Conservation (phyloP, 2,797 vertebrate genomes). For the Salarias fasciatus region DNA sequence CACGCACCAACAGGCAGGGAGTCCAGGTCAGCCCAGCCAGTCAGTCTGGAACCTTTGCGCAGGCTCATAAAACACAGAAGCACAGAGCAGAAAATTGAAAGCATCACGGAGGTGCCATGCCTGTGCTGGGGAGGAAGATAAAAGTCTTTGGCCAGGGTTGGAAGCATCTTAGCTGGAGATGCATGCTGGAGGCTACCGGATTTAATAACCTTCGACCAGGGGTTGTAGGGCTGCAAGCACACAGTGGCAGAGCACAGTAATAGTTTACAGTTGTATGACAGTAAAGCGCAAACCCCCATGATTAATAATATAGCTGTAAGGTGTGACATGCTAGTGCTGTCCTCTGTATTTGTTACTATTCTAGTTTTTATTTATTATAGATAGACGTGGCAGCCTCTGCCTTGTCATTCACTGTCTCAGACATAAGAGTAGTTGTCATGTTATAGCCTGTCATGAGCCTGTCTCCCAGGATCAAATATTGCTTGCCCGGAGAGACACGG, state of each 20-base stretch:
- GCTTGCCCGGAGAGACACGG: conserved; percentile 56
- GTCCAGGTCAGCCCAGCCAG: conserved; percentile 74
- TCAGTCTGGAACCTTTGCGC: conserved; percentile 78
- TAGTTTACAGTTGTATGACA: conserved; percentile 79
- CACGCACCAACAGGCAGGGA: conserved; percentile 59
- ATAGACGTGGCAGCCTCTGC: conserved; percentile 52
- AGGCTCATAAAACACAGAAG: conserved; percentile 84
- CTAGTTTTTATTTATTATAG: conserved; percentile 67
- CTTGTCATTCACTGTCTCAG: conserved; percentile 72
- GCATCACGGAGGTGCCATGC: conserved; percentile 84
- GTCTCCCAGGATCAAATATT: conserved; percentile 74
- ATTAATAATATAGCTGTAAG: conserved; percentile 76
- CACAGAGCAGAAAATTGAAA: conserved; percentile 89
- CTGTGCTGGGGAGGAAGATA: conserved; percentile 80
- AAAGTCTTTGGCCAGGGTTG: conserved; percentile 76
- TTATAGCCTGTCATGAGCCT: conserved; percentile 64
- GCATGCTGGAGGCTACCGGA: conserved; percentile 78
- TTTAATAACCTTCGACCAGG: conserved; percentile 73
- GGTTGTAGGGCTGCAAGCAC: conserved; percentile 72
- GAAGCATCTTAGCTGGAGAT: conserved; percentile 71
- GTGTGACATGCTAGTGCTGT: conserved; percentile 57
- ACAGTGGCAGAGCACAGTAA: conserved; percentile 62
- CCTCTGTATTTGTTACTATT: conserved; percentile 66
- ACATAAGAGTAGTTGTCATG: conserved; percentile 65
- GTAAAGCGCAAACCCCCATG: conserved; percentile 72